Evolutionary conservation across 2,113 vertebrate species (phyloP).

Genomic region (Fregetta grallaria): DNA sequence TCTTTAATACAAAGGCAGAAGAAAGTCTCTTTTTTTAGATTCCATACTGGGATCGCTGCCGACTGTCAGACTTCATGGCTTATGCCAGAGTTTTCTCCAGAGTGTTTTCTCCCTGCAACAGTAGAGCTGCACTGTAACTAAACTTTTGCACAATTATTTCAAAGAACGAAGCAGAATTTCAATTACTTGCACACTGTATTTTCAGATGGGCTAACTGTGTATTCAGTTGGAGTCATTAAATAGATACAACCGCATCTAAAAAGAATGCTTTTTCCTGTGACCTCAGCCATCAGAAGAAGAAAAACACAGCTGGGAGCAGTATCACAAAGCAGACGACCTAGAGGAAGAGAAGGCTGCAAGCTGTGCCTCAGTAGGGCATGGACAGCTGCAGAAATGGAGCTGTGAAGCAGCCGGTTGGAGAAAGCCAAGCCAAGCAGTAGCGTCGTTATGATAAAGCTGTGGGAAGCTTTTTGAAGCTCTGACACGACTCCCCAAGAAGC

Average conservation of each 20-base stretch:
- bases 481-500: background rate
- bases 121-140: background rate
- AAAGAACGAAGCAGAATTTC: background rate
- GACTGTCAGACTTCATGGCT: background rate
- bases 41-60: background rate
- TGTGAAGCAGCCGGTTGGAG: background rate
- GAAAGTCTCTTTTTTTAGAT: background rate
- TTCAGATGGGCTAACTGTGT: background rate
- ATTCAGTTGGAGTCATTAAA: slow-evolving; percentile 19
- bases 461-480: slow-evolving; percentile 50
- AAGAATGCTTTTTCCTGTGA: slow-evolving; percentile 49
- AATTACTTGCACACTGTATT: background rate
- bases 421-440: slow-evolving; percentile 52
- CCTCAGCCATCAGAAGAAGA: slow-evolving; percentile 34
- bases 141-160: background rate
- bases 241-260: background rate
- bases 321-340: slow-evolving; percentile 39
- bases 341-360: slow-evolving; percentile 45
- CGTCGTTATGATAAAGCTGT: background rate
- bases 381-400: slow-evolving; percentile 55
- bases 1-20: background rate
- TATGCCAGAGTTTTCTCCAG: background rate
- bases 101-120: background rate
- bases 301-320: slow-evolving; percentile 63
- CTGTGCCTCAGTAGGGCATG: slow-evolving; percentile 25